A percentile compares a stretch with the other conserved stretches of the same genome.
phyloP scores from a whole-genome alignment of 1,140 invertebrate genomes.

The Eulimnadia texana region DNA sequence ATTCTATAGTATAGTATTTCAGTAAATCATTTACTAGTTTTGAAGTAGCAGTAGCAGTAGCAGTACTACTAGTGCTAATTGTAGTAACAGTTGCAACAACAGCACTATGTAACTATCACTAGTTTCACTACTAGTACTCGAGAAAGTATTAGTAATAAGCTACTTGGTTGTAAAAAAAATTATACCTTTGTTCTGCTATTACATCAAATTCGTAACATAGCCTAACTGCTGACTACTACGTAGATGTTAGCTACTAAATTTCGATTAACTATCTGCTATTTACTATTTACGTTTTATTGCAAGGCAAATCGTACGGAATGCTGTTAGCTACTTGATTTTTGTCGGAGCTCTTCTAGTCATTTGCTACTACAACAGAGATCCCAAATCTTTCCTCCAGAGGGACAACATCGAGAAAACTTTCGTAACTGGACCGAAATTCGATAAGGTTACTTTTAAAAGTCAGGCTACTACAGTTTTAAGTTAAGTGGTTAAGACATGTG shows the following conservation, averaged over 20 bases:
- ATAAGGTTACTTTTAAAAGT: slow-evolving; percentile 11
- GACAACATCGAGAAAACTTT: slow-evolving; percentile 32
- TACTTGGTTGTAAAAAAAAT: too few relatives aligned
- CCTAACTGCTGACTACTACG: too few relatives aligned
- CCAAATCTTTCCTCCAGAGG: slow-evolving; percentile 30
- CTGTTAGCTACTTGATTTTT: slow-evolving; percentile 35
- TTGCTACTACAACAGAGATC: slow-evolving; percentile 32
- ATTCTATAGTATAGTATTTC: slow-evolving; percentile 2
- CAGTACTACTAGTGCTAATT: too few relatives aligned
- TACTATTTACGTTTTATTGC: background rate
- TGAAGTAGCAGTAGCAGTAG: too few relatives aligned
- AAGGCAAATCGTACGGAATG: slow-evolving; percentile 30
- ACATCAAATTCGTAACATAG: too few relatives aligned
- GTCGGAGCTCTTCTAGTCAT: slow-evolving; percentile 35
- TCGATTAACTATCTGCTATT: too few relatives aligned
- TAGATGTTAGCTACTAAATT: too few relatives aligned
- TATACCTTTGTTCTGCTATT: too few relatives aligned
- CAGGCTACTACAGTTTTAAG: slow-evolving; percentile 13
- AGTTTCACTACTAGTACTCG: too few relatives aligned
- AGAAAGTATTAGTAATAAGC: too few relatives aligned
- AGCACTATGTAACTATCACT: too few relatives aligned
- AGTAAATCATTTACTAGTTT: slow-evolving; percentile 10
- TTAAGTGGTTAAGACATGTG: slow-evolving; percentile 7
- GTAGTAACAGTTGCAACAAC: too few relatives aligned
- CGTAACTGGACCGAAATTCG: slow-evolving; percentile 21